Conservation (phyloP, 1,140 invertebrate genomes). For the Meteorus sp. region DNA sequence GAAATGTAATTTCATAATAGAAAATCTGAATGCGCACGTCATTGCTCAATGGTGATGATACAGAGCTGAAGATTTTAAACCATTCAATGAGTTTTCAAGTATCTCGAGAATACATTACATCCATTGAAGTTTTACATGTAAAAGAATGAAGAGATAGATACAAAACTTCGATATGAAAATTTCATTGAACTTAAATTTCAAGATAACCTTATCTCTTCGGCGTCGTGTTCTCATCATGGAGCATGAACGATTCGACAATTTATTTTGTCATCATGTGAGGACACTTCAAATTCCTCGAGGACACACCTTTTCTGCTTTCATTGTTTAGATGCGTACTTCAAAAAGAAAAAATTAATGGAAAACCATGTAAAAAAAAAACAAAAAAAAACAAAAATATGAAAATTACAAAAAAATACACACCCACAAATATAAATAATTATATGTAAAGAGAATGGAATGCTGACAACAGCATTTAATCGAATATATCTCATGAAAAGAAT, state of each 20-base stretch:
- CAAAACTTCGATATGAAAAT: not conserved
- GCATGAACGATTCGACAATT: no score
- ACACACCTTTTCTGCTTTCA: constrained; percentile 51
- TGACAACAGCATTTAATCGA: no score
- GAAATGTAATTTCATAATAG: constrained; percentile 15
- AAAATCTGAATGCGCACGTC: constrained; percentile 16
- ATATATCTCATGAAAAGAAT: no score
- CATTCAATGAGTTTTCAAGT: not conserved
- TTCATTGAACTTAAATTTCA: no score
- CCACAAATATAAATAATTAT: constrained; percentile 15
- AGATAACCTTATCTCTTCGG: no score
- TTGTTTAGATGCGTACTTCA: constrained; percentile 52
- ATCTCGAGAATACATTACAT: no score
- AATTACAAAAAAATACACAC: constrained; percentile 20
- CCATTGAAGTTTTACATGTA: no score
- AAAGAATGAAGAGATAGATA: no score
- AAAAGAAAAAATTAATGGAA: constrained; percentile 36
- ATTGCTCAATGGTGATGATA: no score
- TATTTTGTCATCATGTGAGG: not conserved
- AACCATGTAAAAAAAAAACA: constrained; percentile 29
- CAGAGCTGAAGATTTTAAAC: no score
- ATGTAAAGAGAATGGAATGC: not conserved
- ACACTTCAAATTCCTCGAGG: constrained; percentile 40
- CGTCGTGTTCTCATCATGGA: no score
- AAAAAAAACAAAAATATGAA: constrained; percentile 24